Evolutionary conservation across 1,140 invertebrate genomes (phyloP).

Genomic region (Drosophila ercepeae): DNA sequence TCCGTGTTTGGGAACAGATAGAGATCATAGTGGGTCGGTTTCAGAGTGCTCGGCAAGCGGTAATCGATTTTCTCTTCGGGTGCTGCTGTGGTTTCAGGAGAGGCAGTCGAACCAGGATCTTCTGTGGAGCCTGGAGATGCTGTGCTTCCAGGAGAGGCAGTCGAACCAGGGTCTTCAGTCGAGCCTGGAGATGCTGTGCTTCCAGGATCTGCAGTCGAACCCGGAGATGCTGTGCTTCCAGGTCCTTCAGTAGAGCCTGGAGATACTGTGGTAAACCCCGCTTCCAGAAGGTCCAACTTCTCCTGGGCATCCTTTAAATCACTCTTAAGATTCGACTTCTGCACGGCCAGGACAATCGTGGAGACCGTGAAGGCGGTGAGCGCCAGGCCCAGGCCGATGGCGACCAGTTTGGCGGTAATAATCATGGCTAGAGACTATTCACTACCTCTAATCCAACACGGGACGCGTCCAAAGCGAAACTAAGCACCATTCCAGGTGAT

Average conservation of each 20-base stretch:
- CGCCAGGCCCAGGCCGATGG: constrained; percentile 67
- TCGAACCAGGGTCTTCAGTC: constrained; percentile 1
- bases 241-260: constrained; percentile 1
- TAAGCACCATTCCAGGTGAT: constrained; percentile 17
- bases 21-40: constrained; percentile 91
- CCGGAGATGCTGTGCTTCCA: constrained; percentile 4
- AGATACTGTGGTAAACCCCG: constrained; percentile 18
- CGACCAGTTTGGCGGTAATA: constrained; percentile 71
- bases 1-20: constrained; percentile 89
- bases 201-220: not conserved
- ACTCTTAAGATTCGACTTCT: constrained; percentile 56
- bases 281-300: constrained; percentile 63
- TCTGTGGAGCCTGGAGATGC: no score
- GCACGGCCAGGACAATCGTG: constrained; percentile 83
- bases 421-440: constrained; percentile 47
- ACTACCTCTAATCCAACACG: constrained; percentile 47
- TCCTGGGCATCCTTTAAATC: constrained; percentile 67
- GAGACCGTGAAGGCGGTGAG: constrained; percentile 84
- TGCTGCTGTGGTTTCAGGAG: constrained; percentile 22
- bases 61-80: constrained; percentile 81
- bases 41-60: constrained; percentile 87
- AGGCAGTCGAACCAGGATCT: constrained; percentile 1
- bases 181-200: constrained; percentile 13
- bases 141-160: constrained; percentile 28
- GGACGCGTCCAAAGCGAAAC: constrained; percentile 45